phyloP scores from a whole-genome alignment of 2,888 invertebrate species.

The Caenorhabditis becei region DNA sequence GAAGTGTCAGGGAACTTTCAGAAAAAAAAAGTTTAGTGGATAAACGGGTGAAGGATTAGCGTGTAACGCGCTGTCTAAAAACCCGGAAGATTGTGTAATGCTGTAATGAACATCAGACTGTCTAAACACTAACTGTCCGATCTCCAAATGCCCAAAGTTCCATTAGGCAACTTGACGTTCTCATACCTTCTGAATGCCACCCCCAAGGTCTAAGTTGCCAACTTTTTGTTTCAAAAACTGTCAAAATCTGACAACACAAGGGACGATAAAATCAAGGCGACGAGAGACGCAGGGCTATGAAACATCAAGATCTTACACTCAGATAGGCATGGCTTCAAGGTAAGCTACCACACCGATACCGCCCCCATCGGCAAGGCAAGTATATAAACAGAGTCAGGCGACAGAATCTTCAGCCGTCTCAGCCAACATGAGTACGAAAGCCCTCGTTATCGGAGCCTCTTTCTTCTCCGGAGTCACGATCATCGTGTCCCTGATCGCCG shows the following conservation, averaged over 20 bases:
- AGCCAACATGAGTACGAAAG: constrained; percentile 67
- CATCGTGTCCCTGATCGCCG: constrained; percentile 71
- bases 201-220: not conserved
- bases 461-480: constrained; percentile 72
- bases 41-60: not conserved
- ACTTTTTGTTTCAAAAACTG: constrained; percentile 12
- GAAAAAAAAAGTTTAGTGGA: not conserved
- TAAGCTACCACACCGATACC: constrained; percentile 52
- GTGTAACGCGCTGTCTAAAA: not conserved
- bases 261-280: constrained; percentile 34
- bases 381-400: constrained; percentile 35
- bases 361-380: constrained; percentile 27
- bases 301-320: constrained; percentile 50
- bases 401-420: constrained; percentile 35
- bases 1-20: not conserved
- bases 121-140: no score
- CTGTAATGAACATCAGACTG: no score
- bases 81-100: not conserved
- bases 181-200: not conserved
- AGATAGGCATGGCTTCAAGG: constrained; percentile 54
- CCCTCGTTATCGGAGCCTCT: constrained; percentile 69
- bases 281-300: constrained; percentile 34
- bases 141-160: no score
- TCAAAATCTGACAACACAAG: constrained; percentile 8
- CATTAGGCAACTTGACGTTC: not conserved